phyloP scores from a whole-genome alignment of 2,888 invertebrate genomes.

The Pristionchus entomophagus region DNA sequence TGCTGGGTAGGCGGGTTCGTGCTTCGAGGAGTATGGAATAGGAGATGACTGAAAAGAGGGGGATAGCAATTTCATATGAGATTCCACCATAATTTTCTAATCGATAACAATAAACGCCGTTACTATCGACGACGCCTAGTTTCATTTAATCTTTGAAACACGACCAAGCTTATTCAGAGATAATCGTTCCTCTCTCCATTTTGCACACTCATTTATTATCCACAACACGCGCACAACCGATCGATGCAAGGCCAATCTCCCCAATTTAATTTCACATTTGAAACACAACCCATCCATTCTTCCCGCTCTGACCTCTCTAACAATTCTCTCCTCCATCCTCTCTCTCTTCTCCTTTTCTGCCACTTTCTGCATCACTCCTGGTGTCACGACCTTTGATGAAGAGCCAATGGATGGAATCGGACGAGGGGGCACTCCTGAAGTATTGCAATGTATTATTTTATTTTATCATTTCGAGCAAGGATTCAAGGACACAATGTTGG shows the following conservation, averaged over 20 bases:
- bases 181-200: no score
- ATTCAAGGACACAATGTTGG: neutral
- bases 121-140: no score
- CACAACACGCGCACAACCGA: no score
- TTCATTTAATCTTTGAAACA: no score
- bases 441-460: neutral
- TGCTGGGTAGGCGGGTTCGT: constrained; percentile 25
- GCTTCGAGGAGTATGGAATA: neutral
- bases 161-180: no score
- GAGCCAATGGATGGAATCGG: neutral
- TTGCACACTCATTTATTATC: no score
- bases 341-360: neutral
- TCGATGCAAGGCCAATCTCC: no score
- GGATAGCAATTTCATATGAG: no score
- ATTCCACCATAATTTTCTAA: no score
- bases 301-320: neutral
- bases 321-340: neutral
- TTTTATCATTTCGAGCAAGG: neutral
- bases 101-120: no score
- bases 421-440: neutral
- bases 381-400: neutral
- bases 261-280: no score
- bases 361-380: neutral
- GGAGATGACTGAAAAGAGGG: neutral
- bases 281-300: neutral